Evolutionary conservation across 2,888 invertebrate species (phyloP), one percentile per base, ranked within the genome.

Genomic region (Mythimna vitellina): DNA sequence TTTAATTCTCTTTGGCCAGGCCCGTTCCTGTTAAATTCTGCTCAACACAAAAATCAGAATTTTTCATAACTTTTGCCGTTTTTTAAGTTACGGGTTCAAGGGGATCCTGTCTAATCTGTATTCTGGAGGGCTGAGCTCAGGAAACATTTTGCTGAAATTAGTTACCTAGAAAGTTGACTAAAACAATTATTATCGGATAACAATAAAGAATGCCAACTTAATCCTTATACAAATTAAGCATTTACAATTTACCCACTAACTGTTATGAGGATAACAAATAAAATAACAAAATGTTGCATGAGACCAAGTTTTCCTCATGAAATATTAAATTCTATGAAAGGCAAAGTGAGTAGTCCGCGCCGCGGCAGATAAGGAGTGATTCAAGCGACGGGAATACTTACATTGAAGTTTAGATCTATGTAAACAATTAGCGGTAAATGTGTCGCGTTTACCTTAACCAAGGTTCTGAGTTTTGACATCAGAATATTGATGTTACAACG

Each of bases 271-370:
- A 82, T 82, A 81, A 72, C 42, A 68, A 82, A 65, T 58, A 10
- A 42, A 67, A 60, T 65, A 67, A 77, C 64, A 78, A 65, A 63
- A 64, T 71, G 58, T 35, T 65, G 29, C 32, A 9, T 20, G 12
- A 57, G 35, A 38, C 25, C 25, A 51, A 65, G 61, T 80, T 80
- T 78, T 82, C 79, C 79, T 80, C 67, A 32, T 82, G 54, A 67
- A 67, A 77, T 78, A 71, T 61, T 64, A 51, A 66, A 78, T 79
- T 79, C 79, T 62, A 61, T 82, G 79, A 79, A 82, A 82, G 77
- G 53, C 65, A 29, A 49, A 54, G 29, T 61, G 70, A 56, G 62
- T 71, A 58, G 25, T 35, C 8, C 20, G 7, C 12, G 14, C 8
- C 22, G 12, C 38, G 20, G 0, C 22, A n/a, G 78, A 77, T 71